Base-by-base conservation (phyloP, 1,140 invertebrate species). In the Octopus sinensis region DNA sequence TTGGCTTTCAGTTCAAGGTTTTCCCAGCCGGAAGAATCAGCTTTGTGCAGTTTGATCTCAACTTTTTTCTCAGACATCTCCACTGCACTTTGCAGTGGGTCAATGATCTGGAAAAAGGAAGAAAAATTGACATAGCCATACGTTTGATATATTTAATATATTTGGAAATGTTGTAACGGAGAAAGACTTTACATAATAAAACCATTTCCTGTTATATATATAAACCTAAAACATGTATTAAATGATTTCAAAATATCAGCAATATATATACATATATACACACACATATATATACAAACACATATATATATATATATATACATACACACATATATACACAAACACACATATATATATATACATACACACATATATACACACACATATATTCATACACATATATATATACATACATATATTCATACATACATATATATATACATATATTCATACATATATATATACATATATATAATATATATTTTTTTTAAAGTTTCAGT, bases 21-120 rank as follows among this genome's bases (percentile, higher is more conserved):
- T 7, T 87, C 76, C 98, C 98, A 99, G 77, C 93, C 93, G 30
- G 94, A 94, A 4, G 94, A 92, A 86, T 96, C 95, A 1, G 93
- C 93, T 92, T 99, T 99, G 83, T 94, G 95, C 86, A 99, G 88
- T 86, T 95, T 96, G 12, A 99, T 95, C 92, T 99, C 98, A 30
- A 98, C 94, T 93, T 99, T 99, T n/a, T 96, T 95, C 78, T 94
- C 94, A 83, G 94, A 92, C 94, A 98, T 96, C 17, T 93, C 93
- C 2, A 94, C 95, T 84, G 91, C 92, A 87, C 95, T 95, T 80
- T 93, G 86, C 7, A 84, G 85, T 6, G 91, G 89, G 84, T 90
- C 85, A 73, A 93, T 91, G 9, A 90, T 83, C 91, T 91, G 85
- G 51, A 88, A 85, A 82, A 43, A 62, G 23, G 80, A 77, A 17